These are phyloP conservation scores for Agapornis roseicollis DNA, from an alignment of 2,113 vertebrate genomes.

Conservation along the genomic window DNA sequence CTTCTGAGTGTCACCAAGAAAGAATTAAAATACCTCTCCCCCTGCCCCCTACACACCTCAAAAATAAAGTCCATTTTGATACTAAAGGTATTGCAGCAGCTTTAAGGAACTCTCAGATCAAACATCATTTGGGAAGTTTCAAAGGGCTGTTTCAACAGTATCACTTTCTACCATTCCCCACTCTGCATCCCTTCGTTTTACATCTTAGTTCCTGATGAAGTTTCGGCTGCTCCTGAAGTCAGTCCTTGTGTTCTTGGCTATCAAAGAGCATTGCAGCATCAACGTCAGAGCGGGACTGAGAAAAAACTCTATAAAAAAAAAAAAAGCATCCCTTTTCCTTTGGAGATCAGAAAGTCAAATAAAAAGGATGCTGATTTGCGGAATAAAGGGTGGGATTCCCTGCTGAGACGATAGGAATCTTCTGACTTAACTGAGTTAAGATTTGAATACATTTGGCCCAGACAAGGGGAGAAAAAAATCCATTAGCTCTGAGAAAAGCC, in stretches of 20 bases:
- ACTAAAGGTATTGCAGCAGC: constrained; percentile 70
- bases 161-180: constrained; percentile 66
- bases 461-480: constrained; percentile 71
- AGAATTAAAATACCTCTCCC: constrained; percentile 21
- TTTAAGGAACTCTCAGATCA: constrained; percentile 74
- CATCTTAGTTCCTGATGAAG: constrained; percentile 74
- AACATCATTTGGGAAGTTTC: constrained; percentile 78
- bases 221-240: constrained; percentile 77
- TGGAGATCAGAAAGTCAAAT: constrained; percentile 79
- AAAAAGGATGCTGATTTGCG: constrained; percentile 81
- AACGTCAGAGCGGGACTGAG: constrained; percentile 72
- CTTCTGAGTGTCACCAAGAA: constrained; percentile 44
- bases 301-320: constrained; percentile 49
- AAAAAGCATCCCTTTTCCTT: constrained; percentile 74
- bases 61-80: constrained; percentile 63
- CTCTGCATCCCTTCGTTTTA: constrained; percentile 23
- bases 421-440: constrained; percentile 77
- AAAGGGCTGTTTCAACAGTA: constrained; percentile 77
- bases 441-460: constrained; percentile 82
- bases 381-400: constrained; percentile 81
- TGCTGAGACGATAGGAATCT: constrained; percentile 81
- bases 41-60: neutral
- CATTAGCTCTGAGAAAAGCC: constrained; percentile 82
- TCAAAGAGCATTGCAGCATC: constrained; percentile 76
- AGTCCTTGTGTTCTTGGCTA: constrained; percentile 77